Percentiles rank a stretch among this genome's conserved stretches.
Evolutionary conservation across 2,113 vertebrate genomes (phyloP).

Genomic region (Lathamus discolor): DNA sequence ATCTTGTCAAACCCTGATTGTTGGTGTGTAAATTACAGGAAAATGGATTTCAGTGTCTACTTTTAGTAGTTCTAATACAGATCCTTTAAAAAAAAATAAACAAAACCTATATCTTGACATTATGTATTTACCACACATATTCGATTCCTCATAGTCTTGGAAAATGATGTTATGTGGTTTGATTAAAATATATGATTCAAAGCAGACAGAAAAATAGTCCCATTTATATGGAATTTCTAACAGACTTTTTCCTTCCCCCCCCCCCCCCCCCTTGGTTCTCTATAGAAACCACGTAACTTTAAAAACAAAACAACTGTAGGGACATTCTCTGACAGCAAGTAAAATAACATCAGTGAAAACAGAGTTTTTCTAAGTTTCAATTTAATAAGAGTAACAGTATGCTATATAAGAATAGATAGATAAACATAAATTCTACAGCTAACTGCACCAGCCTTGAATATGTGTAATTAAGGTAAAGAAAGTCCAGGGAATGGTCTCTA

Average conservation of each 20-base stretch:
- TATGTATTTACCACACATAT: not conserved
- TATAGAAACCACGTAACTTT: accelerated
- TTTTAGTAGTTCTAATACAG: not conserved
- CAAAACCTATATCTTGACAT: not conserved
- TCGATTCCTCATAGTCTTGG: not conserved
- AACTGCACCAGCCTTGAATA: not conserved
- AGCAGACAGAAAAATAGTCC: not conserved
- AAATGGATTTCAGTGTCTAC: not conserved
- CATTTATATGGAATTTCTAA: not conserved
- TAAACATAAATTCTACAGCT: not conserved
- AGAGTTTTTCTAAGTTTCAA: not conserved
- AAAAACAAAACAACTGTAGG: not conserved
- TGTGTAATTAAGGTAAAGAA: constrained; percentile 47
- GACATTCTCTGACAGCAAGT: not conserved
- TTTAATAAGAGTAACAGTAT: not conserved
- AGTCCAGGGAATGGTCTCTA: constrained; percentile 10
- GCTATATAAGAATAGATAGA: not conserved
- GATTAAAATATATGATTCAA: not conserved
- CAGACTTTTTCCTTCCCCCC: not conserved
- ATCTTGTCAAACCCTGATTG: not conserved
- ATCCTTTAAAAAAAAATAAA: not conserved
- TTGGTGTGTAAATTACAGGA: not conserved
- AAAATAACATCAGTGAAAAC: not conserved
- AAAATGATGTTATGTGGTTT: not conserved
- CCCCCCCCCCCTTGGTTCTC: not conserved